phyloP scores from a whole-genome alignment of 2,797 vertebrate species.

The Hephaestus fuliginosus region DNA sequence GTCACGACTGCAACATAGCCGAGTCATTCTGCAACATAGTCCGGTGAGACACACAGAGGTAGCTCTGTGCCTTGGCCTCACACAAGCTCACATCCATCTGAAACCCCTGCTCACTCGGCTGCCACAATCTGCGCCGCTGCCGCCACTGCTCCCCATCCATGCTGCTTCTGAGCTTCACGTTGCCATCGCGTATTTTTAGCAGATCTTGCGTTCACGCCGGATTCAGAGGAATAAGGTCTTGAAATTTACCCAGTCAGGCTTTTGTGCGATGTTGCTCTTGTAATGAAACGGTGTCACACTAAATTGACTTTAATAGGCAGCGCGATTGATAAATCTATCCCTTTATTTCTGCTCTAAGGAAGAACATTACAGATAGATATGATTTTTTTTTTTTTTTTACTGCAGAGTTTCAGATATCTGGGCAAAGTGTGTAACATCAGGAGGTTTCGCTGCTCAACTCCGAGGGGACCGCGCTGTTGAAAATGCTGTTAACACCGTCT shows the following conservation, averaged over 20 bases:
- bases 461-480: constrained; percentile 54
- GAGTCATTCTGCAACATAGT: constrained; percentile 85
- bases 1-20: constrained; percentile 85
- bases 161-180: constrained; percentile 48
- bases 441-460: constrained; percentile 46
- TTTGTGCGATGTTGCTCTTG: constrained; percentile 53
- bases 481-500: constrained; percentile 68
- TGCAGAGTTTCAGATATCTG: constrained; percentile 34
- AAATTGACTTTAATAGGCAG: constrained; percentile 46
- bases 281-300: constrained; percentile 49
- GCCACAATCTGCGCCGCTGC: constrained; percentile 62
- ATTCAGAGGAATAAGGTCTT: constrained; percentile 64
- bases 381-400: constrained; percentile 53
- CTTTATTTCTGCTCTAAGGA: constrained; percentile 21
- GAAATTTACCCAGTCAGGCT: constrained; percentile 65
- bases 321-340: constrained; percentile 35
- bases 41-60: constrained; percentile 83
- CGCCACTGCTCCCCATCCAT: constrained; percentile 48
- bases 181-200: constrained; percentile 78
- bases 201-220: constrained; percentile 73
- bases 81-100: constrained; percentile 83
- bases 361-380: constrained; percentile 32
- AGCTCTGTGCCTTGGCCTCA: constrained; percentile 84
- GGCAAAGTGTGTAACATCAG: constrained; percentile 48
- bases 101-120: constrained; percentile 73